Evolutionary conservation across 2,888 invertebrate species (phyloP).

Genomic region (Onthophagus sagittarius): DNA sequence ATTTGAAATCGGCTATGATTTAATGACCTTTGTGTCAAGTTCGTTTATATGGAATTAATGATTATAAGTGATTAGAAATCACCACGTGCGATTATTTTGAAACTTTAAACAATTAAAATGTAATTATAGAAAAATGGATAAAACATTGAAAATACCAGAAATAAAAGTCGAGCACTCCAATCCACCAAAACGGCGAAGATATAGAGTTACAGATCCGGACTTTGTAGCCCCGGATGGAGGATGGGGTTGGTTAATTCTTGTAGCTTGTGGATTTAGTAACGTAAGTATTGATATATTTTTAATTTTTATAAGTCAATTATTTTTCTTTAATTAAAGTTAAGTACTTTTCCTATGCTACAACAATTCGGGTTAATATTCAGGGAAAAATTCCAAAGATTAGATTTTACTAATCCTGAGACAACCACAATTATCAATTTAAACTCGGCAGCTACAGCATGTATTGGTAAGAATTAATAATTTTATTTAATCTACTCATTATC

Average conservation of each 20-base stretch:
- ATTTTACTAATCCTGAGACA: conserved; percentile 62
- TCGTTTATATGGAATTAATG: neutral
- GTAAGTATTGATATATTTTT: conserved; percentile 51
- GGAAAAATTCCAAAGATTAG: conserved; percentile 58
- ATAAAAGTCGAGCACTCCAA: neutral
- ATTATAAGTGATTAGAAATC: neutral
- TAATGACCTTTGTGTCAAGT: neutral
- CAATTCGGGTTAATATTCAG: conserved; percentile 70
- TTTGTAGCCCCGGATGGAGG: conserved; percentile 73
- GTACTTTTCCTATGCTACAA: conserved; percentile 63
- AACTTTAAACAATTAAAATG: neutral
- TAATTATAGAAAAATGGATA: neutral
- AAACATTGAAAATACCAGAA: neutral
- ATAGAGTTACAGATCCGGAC: conserved; percentile 45
- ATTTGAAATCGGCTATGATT: neutral
- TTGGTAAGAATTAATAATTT: conserved; percentile 52
- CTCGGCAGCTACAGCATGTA: conserved; percentile 65
- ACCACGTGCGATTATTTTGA: neutral
- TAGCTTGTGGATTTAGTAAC: conserved; percentile 69
- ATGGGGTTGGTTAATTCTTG: conserved; percentile 72
- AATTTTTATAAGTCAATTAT: neutral
- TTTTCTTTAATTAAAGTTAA: conserved; percentile 51
- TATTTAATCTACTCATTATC: neutral
- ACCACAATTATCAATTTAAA: conserved; percentile 70
- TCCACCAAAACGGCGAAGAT: conserved; percentile 25